phyloP scores from a whole-genome alignment of 2,797 vertebrate species.

The Neoniphon sammara region DNA sequence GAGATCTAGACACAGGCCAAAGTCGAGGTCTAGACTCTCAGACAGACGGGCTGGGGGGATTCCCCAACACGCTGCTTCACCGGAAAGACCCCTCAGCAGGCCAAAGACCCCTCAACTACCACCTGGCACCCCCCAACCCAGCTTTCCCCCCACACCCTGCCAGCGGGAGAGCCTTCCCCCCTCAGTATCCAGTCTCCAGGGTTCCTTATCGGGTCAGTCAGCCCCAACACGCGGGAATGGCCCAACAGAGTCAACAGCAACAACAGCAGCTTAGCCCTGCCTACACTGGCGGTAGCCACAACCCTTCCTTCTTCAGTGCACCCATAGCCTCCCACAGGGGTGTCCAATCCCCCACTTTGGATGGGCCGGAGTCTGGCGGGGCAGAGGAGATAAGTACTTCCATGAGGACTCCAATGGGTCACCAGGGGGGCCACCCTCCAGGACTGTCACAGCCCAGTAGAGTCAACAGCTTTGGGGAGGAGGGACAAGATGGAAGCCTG shows the following conservation, averaged over 20 bases:
- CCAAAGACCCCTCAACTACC: constrained; percentile 91
- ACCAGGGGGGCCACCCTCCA: constrained; percentile 73
- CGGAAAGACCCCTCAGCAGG: constrained; percentile 91
- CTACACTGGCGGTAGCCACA: constrained; percentile 85
- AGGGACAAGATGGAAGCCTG: constrained; percentile 86
- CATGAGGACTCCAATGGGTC: constrained; percentile 81
- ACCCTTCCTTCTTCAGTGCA: constrained; percentile 88
- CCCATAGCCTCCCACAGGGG: constrained; percentile 86
- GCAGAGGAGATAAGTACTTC: constrained; percentile 86
- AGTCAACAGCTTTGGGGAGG: constrained; percentile 92
- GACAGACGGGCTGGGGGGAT: constrained; percentile 81
- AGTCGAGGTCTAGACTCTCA: constrained; percentile 92
- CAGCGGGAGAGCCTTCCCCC: constrained; percentile 82
- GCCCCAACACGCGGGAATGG: constrained; percentile 80
- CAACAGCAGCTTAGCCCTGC: constrained; percentile 87
- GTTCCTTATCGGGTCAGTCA: constrained; percentile 86
- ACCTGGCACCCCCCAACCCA: constrained; percentile 89
- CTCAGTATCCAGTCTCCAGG: constrained; percentile 88
- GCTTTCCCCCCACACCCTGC: constrained; percentile 84
- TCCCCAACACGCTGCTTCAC: constrained; percentile 89
- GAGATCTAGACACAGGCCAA: constrained; percentile 89
- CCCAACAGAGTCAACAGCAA: constrained; percentile 79
- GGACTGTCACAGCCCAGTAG: constrained; percentile 87
- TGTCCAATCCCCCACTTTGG: constrained; percentile 90
- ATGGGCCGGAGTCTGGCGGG: constrained; percentile 85